Base-by-base conservation (phyloP, 2,797 vertebrate genomes). In the Geotrypetes seraphini region DNA sequence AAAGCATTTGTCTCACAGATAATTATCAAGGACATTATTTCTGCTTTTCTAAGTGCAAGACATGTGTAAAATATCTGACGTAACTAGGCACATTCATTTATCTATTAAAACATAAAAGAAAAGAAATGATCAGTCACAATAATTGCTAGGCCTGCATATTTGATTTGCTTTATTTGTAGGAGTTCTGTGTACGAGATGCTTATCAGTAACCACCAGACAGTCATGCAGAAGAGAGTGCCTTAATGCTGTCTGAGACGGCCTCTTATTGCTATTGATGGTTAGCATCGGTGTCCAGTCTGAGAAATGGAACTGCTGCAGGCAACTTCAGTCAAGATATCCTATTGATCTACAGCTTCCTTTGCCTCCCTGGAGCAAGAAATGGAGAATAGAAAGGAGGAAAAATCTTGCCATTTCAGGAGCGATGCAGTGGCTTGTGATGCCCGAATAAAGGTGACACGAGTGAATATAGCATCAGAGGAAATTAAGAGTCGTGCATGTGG, bases 221-320 rank as follows among this genome's bases (percentile, higher is more conserved):
- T 65, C 68, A 69, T 55, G 69, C 53, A 53, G 64, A 46, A 74
- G 68, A 69, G 74, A 42, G 57, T 56, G 64, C 73, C 78, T 68
- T 80, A 66, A 67, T 77, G 73, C 78, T 62, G 81, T 77, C 77
- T 73, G 64, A 60, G 63, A 84, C 70, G 70, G 75, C 64, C 76
- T 73, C 79, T 87, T 78, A 78, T 81, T 80, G 84, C 87, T 81
- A 73, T 83, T 76, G 80, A 87, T 78, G 83, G 80, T 84, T 79
- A 81, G 80, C 75, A 80, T 86, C 78, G 66, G 70, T 71, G 82
- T 83, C 79, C 71, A 44, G 70, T 54, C 77, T 86, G 84, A 92
- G 81, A 80, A 83, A 89, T 84, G 80, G 82, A 74, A 59, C 16
- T 40, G 73, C 83, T 78, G 57, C 64, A 63, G 81, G 81, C 79